These are phyloP conservation scores for Protonibea diacanthus DNA, from an alignment of 2,797 vertebrate species.

Conservation along the genomic window DNA sequence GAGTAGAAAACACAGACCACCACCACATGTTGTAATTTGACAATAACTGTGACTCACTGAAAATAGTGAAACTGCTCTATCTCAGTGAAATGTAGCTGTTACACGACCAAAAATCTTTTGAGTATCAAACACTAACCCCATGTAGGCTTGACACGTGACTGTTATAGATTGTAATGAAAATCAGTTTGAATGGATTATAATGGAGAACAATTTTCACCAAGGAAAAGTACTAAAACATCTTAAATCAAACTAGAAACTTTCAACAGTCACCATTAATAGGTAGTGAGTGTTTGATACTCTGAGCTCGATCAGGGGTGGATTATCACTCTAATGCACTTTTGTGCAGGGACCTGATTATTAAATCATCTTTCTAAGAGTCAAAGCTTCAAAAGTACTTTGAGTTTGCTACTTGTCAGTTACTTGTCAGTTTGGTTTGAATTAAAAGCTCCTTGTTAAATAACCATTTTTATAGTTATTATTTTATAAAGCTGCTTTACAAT, in stretches of 20 bases:
- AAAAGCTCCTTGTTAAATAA: slow-evolving; percentile 1
- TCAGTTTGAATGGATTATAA: neutral
- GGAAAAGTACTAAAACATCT: neutral
- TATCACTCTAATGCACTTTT: neutral
- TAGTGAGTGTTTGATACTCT: slow-evolving; percentile 28
- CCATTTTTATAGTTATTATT: neutral
- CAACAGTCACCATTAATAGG: neutral
- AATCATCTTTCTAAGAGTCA: slow-evolving; percentile 4
- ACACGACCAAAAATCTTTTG: neutral
- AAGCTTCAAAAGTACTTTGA: neutral
- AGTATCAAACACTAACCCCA: neutral
- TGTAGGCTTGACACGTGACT: neutral
- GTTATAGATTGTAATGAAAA: slow-evolving; percentile 1
- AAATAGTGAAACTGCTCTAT: slow-evolving; percentile 13
- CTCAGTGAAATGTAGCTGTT: slow-evolving; percentile 49
- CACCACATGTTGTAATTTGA: neutral
- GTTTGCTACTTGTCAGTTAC: too few relatives aligned
- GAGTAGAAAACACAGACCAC: neutral
- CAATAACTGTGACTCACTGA: neutral
- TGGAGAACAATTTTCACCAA: neutral
- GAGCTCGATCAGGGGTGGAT: neutral
- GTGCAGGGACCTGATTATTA: neutral
- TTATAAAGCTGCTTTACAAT: slow-evolving; percentile 3
- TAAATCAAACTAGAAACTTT: neutral
- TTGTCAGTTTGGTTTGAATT: neutral